Evolutionary conservation across 2,113 vertebrate species (phyloP).

Genomic region (Heterotis niloticus): DNA sequence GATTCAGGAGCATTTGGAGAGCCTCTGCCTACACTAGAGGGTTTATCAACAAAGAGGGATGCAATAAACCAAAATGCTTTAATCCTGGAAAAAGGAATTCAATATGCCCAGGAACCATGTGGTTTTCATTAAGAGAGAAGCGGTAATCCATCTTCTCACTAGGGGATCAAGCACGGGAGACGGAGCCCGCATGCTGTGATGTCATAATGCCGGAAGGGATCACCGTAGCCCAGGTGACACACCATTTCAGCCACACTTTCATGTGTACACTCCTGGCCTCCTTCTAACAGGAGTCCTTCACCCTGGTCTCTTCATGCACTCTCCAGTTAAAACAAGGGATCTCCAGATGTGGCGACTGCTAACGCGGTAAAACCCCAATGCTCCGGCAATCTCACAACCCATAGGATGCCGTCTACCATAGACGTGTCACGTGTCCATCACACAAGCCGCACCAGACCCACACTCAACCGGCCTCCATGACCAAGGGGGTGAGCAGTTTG

Average conservation of each 20-base stretch:
- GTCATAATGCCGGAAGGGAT: constrained; percentile 21
- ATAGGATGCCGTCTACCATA: not conserved
- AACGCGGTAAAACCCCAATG: not conserved
- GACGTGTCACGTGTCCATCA: not conserved
- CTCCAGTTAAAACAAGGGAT: constrained; percentile 1
- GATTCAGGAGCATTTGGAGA: not conserved
- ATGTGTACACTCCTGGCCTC: not conserved
- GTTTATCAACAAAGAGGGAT: constrained; percentile 12
- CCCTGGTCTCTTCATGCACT: not conserved
- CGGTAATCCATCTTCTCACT: constrained; percentile 20
- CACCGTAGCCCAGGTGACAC: not conserved
- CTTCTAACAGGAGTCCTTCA: not conserved
- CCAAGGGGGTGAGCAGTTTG: not conserved
- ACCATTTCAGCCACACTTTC: not conserved
- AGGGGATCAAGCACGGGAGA: constrained; percentile 15
- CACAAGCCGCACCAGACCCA: too few species aligned
- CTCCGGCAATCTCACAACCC: too few species aligned
- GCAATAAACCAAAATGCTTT: constrained; percentile 15
- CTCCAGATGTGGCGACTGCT: not conserved
- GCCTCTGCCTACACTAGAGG: not conserved
- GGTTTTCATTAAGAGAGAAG: constrained; percentile 18
- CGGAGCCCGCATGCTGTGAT: not conserved
- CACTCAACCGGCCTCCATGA: not conserved
- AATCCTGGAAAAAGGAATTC: constrained; percentile 14
- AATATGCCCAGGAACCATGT: not conserved